phyloP scores from a whole-genome alignment of 1,140 invertebrate species.

The Panagrolaimus sp. region DNA sequence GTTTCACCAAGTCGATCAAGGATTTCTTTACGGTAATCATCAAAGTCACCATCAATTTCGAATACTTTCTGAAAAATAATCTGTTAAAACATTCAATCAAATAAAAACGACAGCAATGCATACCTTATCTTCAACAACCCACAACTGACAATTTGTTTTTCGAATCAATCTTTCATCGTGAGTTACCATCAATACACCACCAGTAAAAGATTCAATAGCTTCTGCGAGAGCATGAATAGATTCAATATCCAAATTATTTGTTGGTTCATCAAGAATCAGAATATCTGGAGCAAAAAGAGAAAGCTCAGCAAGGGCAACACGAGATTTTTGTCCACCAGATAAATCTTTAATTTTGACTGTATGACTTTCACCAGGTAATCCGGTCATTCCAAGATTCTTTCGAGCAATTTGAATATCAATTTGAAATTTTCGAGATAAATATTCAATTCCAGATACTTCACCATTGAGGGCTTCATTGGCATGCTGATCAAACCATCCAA shows the following conservation, averaged over 20 bases:
- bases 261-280: slow-evolving; percentile 75
- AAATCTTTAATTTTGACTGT: slow-evolving; percentile 91
- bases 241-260: slow-evolving; percentile 68
- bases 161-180: slow-evolving; percentile 96
- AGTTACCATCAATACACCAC: slow-evolving; percentile 95
- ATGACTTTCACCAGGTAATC: slow-evolving; percentile 86
- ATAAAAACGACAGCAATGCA: too few relatives aligned
- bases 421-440: slow-evolving; percentile 65
- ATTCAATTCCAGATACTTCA: slow-evolving; percentile 87
- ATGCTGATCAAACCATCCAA: slow-evolving; percentile 93
- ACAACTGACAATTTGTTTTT: slow-evolving; percentile 88
- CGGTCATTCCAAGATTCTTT: slow-evolving; percentile 90
- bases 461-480: slow-evolving; percentile 94
- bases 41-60: slow-evolving; percentile 95
- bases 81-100: too few relatives aligned
- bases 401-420: slow-evolving; percentile 64
- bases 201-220: slow-evolving; percentile 91
- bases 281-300: slow-evolving; percentile 66
- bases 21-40: slow-evolving; percentile 93
- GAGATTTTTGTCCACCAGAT: slow-evolving; percentile 94
- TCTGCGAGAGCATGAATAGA: slow-evolving; percentile 96
- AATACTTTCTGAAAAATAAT: slow-evolving; percentile 67
- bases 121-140: slow-evolving; percentile 91
- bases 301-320: slow-evolving; percentile 91
- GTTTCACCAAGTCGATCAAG: slow-evolving; percentile 82